Base-by-base conservation (phyloP, 1,140 invertebrate genomes). In the Papilio machaon region DNA sequence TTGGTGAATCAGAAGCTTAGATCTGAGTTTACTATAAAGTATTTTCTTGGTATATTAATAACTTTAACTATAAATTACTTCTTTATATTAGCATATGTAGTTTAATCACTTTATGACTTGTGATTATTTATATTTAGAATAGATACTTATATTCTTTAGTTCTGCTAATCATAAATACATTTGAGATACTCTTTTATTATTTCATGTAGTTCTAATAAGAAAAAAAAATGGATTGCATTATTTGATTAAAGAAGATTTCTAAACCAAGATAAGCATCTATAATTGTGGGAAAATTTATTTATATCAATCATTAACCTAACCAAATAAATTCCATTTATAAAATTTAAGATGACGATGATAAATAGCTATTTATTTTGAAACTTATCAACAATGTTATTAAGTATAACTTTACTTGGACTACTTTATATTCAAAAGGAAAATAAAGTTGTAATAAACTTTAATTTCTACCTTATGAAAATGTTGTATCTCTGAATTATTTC, bases 1-100 rank as follows among this genome's bases (percentile, higher is more conserved):
- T 95, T 70, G 97, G 96, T 70, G 97, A 98, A 95, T 97, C 97
- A 85, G 97, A 97, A 95, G 96, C 96, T 86, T 96, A 91, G 82
- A 85, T 82, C 82, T 84, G 82, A 85, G 67, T 54, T 79, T 79
- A 76, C 73, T 47, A 79, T 79, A 80, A 67, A 82, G 54, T 81
- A 73, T 78, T 80, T 83, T 80, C 23, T 73, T 81, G 30, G 75
- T 74, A 60, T 74, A 54, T 23, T 35, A 70, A 82, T n/a, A 73
- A 7, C 3, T 43, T 54, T 52, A 73, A 15, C 3, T 70, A 70
- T 70, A 11, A 70, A 70, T 35, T 70, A 70, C 30, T 70, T 35
- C 19, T 64, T 64, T 64, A 35, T 70, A 70, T 5, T 38, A 35
- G 35, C 2, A 70, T 15, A 64, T 17, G 13, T 67, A 70, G 8